Conservation (phyloP, 2,797 vertebrate species). For the Vireo griseus region DNA sequence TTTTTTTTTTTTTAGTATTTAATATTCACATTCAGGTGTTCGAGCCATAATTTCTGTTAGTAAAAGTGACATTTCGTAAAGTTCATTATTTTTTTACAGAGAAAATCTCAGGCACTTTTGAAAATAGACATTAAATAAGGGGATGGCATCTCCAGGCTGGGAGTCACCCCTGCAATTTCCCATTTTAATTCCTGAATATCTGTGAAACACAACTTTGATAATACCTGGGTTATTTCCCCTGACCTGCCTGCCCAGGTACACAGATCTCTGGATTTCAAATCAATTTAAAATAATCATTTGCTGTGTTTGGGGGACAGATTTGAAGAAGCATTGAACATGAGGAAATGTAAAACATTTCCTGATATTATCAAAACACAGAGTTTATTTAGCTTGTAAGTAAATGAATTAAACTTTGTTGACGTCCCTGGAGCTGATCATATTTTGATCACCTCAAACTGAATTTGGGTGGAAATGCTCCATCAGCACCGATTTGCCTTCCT, state of each 20-base stretch:
- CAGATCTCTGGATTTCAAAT: background rate
- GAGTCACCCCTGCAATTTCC: conserved; percentile 54
- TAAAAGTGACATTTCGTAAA: conserved; percentile 80
- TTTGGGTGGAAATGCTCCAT: background rate
- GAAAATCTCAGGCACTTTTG: conserved; percentile 65
- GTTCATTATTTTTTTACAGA: conserved; percentile 76
- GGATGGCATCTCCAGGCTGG: conserved; percentile 60
- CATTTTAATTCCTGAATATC: conserved; percentile 57
- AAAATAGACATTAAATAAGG: conserved; percentile 67
- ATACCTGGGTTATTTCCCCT: conserved; percentile 50
- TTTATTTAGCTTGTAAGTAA: background rate
- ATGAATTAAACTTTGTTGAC: background rate
- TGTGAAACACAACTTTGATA: conserved; percentile 53
- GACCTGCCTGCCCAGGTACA: background rate
- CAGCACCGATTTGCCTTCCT: background rate
- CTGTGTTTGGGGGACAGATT: background rate
- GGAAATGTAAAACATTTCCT: background rate
- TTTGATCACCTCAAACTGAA: background rate
- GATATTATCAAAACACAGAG: background rate
- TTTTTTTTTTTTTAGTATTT: conserved; percentile 16
- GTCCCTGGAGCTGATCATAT: background rate
- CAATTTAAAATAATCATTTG: background rate
- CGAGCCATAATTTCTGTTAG: conserved; percentile 76
- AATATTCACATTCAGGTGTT: conserved; percentile 74
- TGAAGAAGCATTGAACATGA: background rate